Evolutionary conservation across 2,888 invertebrate species (phyloP).

Genomic region (Torymus tubicola): DNA sequence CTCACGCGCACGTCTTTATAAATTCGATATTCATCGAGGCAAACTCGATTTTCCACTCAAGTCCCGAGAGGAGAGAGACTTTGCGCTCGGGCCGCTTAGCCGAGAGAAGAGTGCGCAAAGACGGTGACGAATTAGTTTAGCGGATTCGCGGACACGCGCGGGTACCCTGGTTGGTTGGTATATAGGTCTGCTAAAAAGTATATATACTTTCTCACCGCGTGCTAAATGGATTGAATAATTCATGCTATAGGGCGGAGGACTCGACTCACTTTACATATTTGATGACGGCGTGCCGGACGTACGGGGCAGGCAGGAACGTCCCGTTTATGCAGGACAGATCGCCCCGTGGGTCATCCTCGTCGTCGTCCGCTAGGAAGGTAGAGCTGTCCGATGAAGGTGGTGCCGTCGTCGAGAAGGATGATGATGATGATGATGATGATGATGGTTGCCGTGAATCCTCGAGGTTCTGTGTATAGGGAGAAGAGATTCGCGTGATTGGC

Average conservation of each 20-base stretch:
- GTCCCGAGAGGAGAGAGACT: no score
- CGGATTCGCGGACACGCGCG: no score
- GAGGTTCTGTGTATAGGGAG: constrained; percentile 16
- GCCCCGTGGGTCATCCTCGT: constrained; percentile 63
- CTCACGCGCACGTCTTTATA: background rate
- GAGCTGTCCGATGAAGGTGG: constrained; percentile 19
- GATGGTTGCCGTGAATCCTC: constrained; percentile 45
- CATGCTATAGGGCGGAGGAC: constrained; percentile 51
- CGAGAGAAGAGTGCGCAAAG: no score
- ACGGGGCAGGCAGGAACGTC: constrained; percentile 72
- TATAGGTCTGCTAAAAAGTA: no score
- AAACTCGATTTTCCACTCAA: no score
- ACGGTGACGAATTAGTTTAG: no score
- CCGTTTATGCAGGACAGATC: constrained; percentile 74
- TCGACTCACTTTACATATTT: constrained; percentile 74
- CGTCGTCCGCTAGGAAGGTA: constrained; percentile 48
- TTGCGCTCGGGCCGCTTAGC: no score
- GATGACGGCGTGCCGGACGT: constrained; percentile 71
- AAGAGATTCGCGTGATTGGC: constrained; percentile 19
- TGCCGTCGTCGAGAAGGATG: background rate
- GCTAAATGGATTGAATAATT: constrained; percentile 65
- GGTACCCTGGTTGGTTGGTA: no score
- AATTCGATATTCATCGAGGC: constrained; percentile 9
- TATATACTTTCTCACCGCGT: no score
- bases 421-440: constrained; percentile 22